A percentile compares a stretch with the other conserved stretches of the same genome.
Conservation (phyloP, 2,888 invertebrate species). For the Eristalis intricaria region DNA sequence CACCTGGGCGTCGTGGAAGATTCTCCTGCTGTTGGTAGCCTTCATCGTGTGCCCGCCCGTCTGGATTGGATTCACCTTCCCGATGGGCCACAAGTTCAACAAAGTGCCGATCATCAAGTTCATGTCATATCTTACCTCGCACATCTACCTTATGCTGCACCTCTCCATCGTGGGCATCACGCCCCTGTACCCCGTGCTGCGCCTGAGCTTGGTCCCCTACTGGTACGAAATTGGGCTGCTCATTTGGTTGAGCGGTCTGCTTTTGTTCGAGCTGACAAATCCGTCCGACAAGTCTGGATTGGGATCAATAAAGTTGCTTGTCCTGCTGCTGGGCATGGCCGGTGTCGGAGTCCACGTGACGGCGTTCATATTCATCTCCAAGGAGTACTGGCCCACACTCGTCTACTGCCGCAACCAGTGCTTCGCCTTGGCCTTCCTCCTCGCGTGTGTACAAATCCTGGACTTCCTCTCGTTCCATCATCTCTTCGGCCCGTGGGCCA, state of each 20-base stretch:
- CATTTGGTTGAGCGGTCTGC: slow-evolving; percentile 96
- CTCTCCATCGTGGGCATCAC: slow-evolving; percentile 94
- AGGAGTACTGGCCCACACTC: slow-evolving; percentile 90
- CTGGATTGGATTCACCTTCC: slow-evolving; percentile 97
- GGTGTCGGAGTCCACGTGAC: slow-evolving; percentile 94
- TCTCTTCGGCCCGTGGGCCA: slow-evolving; percentile 99
- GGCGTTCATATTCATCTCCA: slow-evolving; percentile 87
- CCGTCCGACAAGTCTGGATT: slow-evolving; percentile 98
- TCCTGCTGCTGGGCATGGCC: slow-evolving; percentile 92
- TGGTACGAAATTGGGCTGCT: slow-evolving; percentile 98
- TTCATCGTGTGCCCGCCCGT: slow-evolving; percentile 97
- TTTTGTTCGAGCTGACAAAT: slow-evolving; percentile 98
- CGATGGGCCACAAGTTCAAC: slow-evolving; percentile 96
- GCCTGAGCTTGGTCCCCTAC: slow-evolving; percentile 90
- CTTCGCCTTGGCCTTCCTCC: slow-evolving; percentile 95
- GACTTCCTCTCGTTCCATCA: slow-evolving; percentile 99
- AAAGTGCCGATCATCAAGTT: slow-evolving; percentile 99
- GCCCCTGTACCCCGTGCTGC: slow-evolving; percentile 91
- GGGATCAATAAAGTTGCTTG: slow-evolving; percentile 95
- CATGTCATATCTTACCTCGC: slow-evolving; percentile 99
- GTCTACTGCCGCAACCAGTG: slow-evolving; percentile 98
- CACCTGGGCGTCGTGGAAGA: slow-evolving; percentile 98
- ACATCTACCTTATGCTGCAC: slow-evolving; percentile 97
- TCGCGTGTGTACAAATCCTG: slow-evolving; percentile 98
- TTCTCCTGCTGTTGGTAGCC: slow-evolving; percentile 94